Conservation (phyloP, 2,888 invertebrate genomes). For the Cephus runcator region DNA sequence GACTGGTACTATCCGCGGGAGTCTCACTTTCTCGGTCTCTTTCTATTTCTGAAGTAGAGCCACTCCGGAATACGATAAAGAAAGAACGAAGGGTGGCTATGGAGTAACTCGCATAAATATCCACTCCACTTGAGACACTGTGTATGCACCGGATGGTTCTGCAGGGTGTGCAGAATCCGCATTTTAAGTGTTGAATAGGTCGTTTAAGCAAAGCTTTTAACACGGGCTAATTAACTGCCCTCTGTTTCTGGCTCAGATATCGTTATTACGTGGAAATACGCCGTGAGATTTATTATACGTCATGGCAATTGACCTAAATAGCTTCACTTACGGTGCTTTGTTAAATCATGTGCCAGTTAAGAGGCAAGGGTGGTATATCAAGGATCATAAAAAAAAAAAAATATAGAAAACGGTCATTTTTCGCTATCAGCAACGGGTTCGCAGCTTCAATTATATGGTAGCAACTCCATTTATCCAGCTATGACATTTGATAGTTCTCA, state of each 20-base stretch:
- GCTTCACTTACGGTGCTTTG: not conserved
- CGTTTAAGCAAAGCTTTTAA: constrained; percentile 50
- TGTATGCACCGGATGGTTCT: constrained; percentile 5
- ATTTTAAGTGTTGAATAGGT: constrained; percentile 41
- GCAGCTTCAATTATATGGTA: not conserved
- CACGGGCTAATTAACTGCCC: constrained; percentile 45
- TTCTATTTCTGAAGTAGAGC: not conserved
- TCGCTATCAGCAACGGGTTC: not conserved
- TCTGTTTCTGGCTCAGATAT: constrained; percentile 13
- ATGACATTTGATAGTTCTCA: not conserved
- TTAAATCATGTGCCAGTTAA: not conserved
- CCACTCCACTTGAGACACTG: constrained; percentile 1
- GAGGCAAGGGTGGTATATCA: not conserved
- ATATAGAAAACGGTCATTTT: not conserved
- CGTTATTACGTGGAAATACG: not conserved
- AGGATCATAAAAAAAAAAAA: not conserved
- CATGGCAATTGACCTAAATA: not conserved
- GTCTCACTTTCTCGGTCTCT: not conserved
- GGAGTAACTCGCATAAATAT: not conserved
- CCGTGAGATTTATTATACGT: not conserved
- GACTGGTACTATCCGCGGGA: not conserved
- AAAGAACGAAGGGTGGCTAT: not conserved
- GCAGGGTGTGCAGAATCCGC: constrained; percentile 24
- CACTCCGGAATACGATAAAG: constrained; percentile 5
- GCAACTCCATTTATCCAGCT: not conserved